phyloP scores from a whole-genome alignment of 2,888 invertebrate genomes.

The Hypolimnas misippus region DNA sequence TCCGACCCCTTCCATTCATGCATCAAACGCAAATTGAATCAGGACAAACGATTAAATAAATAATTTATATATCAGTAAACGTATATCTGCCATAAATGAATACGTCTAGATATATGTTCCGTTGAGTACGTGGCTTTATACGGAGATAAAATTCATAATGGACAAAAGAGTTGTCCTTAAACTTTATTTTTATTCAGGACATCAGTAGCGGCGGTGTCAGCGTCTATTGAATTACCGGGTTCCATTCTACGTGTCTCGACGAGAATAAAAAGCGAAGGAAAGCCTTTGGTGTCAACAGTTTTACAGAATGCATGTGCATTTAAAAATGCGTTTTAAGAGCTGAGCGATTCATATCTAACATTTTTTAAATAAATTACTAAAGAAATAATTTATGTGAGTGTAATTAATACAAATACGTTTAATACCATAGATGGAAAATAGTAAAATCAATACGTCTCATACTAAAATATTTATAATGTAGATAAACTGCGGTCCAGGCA shows the following conservation, averaged over 20 bases:
- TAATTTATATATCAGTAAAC: no score
- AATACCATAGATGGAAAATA: no score
- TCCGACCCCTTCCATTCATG: no score
- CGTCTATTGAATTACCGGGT: slow-evolving; percentile 23
- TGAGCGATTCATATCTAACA: neutral
- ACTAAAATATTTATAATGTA: no score
- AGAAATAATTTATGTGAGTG: no score
- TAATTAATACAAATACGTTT: no score
- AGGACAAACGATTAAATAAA: no score
- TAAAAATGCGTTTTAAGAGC: neutral
- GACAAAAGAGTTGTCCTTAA: slow-evolving; percentile 14
- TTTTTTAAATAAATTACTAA: neutral
- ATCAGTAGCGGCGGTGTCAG: slow-evolving; percentile 16
- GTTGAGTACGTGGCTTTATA: neutral
- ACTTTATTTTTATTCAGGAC: slow-evolving; percentile 16
- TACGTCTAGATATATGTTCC: neutral
- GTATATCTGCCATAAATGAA: neutral
- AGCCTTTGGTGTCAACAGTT: slow-evolving; percentile 8
- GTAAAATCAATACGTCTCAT: no score
- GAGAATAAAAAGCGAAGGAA: slow-evolving; percentile 18
- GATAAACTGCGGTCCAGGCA: no score
- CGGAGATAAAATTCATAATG: neutral
- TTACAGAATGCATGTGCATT: slow-evolving; percentile 1
- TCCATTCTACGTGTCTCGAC: slow-evolving; percentile 1
- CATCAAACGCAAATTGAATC: no score